Evolutionary conservation across 2,797 vertebrate species (phyloP), one percentile per base, ranked within the genome.

Genomic region (Muscicapa striata): DNA sequence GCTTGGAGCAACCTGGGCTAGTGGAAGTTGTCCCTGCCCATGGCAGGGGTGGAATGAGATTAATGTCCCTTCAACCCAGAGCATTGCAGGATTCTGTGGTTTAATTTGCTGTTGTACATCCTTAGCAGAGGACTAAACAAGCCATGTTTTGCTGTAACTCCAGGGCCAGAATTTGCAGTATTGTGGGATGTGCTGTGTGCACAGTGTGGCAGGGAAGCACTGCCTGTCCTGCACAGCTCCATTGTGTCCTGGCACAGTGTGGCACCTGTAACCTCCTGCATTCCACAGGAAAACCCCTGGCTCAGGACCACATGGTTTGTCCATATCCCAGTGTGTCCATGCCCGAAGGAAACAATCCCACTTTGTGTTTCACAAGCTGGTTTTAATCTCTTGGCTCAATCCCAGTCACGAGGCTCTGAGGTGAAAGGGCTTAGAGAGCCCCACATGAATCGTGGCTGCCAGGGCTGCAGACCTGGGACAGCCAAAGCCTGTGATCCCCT

Each of bases 301-400:
- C 3, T 30, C 0, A 1, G 22, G 72, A 43, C 24, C 0, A 0
- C 8, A 0, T 0, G 4, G 11, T 36, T 48, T 40, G 66, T 63
- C 45, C 36, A 3, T 30, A 24, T 23, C 29, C 63, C 49, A 6
- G 10, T 19, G 32, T 52, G 72, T 13, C 43, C 22, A 59, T 23
- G 20, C 55, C 23, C 32, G 1, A 10, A 34, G 57, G 29, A 29
- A 84, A 88, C 80, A 89, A 59, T 63, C 24, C 3, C 1, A 27
- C 77, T 84, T 82, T 94, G 81, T 94, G 87, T 64, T 68, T 38
- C 51, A 29, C 69, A 90, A 67, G 90, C 93, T 1, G 8, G 2
- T 87, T 64, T 77, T 85, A 92, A 94, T 89, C 94, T 84, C 77
- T 61, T 59, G 80, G 80, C 52, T 87, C 87, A 52, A 36, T 89